Conservation (phyloP, 2,797 vertebrate genomes). For the Calcarius lapponicus region DNA sequence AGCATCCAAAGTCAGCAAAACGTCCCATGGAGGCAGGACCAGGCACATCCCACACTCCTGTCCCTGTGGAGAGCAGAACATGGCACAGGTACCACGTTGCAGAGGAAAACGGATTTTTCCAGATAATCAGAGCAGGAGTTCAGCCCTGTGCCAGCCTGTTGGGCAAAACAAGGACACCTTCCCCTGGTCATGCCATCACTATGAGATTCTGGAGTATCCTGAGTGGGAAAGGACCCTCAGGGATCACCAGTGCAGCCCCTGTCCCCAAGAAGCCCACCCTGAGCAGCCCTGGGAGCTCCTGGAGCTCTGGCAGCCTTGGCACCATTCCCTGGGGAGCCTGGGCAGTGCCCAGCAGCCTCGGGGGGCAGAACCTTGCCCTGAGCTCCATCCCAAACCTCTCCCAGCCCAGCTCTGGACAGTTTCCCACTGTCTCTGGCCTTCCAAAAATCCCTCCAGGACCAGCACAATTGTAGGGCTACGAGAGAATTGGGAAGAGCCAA, state of each 20-base stretch:
- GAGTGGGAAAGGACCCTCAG: rapidly evolving
- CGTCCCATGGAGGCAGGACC: neutral
- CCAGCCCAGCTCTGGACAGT: neutral
- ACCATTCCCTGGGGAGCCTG: neutral
- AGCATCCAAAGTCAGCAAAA: neutral
- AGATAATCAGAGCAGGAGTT: rapidly evolving
- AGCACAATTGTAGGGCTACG: rapidly evolving
- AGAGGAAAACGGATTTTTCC: neutral
- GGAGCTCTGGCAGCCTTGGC: neutral
- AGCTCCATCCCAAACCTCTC: neutral
- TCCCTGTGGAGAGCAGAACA: rapidly evolving
- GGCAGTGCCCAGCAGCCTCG: neutral
- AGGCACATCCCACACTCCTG: neutral
- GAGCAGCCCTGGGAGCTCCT: neutral
- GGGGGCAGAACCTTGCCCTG: neutral
- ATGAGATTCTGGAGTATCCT: neutral
- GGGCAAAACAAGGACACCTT: neutral
- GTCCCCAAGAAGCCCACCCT: neutral
- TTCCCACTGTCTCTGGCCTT: neutral
- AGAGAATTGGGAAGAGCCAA: neutral
- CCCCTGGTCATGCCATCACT: rapidly evolving
- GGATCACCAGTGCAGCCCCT: rapidly evolving
- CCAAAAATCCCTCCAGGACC: neutral
- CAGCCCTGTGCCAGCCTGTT: neutral
- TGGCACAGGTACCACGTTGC: rapidly evolving